A percentile compares a stretch with the other conserved stretches of the same genome.
These are phyloP conservation scores for Drosophila quinaria DNA, from an alignment of 2,888 invertebrate species.

Conservation along the genomic window DNA sequence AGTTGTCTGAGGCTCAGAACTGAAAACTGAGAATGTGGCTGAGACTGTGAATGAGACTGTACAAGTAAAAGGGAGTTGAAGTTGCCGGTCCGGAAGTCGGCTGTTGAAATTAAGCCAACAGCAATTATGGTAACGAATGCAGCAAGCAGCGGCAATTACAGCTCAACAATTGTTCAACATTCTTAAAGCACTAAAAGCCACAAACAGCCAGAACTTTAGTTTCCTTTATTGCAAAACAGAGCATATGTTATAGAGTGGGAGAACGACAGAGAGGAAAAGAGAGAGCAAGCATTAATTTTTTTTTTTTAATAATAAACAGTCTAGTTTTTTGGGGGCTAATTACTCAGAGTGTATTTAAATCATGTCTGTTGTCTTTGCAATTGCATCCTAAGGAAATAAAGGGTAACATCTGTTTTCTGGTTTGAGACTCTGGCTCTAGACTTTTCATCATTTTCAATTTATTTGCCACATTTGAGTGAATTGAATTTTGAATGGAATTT, in stretches of 20 bases:
- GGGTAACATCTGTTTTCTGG: neutral
- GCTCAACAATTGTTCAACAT: constrained; percentile 54
- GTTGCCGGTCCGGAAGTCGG: constrained; percentile 76
- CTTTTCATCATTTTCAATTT: neutral
- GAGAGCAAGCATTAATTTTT: neutral
- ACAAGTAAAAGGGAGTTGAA: constrained; percentile 43
- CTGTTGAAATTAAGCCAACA: constrained; percentile 78
- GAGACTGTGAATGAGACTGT: constrained; percentile 6
- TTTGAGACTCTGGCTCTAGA: neutral
- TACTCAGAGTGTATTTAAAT: constrained; percentile 21
- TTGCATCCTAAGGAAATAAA: neutral
- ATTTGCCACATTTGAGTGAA: too few species aligned
- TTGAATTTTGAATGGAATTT: too few species aligned
- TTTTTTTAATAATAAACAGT: constrained; percentile 16
- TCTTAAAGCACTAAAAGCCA: constrained; percentile 57
- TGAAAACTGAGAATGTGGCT: neutral
- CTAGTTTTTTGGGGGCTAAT: constrained; percentile 6
- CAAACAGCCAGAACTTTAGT: constrained; percentile 21
- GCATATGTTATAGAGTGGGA: neutral
- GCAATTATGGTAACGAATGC: constrained; percentile 77
- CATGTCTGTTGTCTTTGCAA: constrained; percentile 1
- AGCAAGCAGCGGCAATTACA: constrained; percentile 76
- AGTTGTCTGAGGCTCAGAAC: constrained; percentile 41
- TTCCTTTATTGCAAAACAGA: constrained; percentile 18
- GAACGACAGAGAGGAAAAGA: neutral